Evolutionary conservation across 2,113 vertebrate genomes (phyloP).

Genomic region (Empidonax traillii): DNA sequence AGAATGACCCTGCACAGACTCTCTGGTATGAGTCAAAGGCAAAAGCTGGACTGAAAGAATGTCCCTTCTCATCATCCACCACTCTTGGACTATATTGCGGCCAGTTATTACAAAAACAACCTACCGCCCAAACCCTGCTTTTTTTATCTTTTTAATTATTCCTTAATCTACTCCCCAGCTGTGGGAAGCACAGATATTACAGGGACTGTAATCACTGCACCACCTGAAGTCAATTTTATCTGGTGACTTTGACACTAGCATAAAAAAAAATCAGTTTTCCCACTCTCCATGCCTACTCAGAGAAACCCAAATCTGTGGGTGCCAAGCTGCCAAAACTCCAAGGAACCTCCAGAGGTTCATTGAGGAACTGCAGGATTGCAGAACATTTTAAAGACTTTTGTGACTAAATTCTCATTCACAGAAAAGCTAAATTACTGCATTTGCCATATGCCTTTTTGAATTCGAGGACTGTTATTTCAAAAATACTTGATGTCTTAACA

Average conservation of each 20-base stretch:
- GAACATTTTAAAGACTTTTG: neutral
- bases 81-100: neutral
- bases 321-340: neutral
- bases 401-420: neutral
- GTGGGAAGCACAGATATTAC: neutral
- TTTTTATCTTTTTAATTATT: neutral
- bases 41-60: neutral
- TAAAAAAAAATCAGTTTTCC: neutral
- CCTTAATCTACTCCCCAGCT: neutral
- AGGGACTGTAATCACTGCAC: neutral
- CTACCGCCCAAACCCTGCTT: neutral
- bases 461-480: constrained; percentile 8
- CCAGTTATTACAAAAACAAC: neutral
- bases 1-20: neutral
- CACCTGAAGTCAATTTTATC: neutral
- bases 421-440: neutral
- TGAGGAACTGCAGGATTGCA: neutral
- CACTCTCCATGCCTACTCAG: neutral
- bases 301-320: neutral
- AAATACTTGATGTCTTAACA: neutral
- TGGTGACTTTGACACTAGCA: neutral
- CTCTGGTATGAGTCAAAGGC: neutral
- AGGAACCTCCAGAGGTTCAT: neutral
- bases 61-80: neutral
- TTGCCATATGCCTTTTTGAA: constrained; percentile 14